phyloP scores from a whole-genome alignment of 2,113 vertebrate species.

The Serilophus lunatus region DNA sequence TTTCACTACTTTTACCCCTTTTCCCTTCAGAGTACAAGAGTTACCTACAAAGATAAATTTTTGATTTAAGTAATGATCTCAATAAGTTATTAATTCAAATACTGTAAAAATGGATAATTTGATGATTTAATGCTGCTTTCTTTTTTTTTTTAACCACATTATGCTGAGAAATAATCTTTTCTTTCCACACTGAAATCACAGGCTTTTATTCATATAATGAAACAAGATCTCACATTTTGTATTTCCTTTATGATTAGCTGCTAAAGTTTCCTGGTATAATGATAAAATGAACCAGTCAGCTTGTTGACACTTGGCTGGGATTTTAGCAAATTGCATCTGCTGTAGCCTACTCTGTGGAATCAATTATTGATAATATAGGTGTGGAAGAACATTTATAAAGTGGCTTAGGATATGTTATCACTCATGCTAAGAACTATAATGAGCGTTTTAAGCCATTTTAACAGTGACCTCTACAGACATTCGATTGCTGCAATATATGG shows the following conservation, averaged over 20 bases:
- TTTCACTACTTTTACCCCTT: not conserved
- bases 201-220: conserved; percentile 18
- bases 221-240: conserved; percentile 13
- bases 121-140: not conserved
- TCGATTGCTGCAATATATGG: not conserved
- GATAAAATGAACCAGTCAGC: conserved; percentile 31
- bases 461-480: conserved; percentile 14
- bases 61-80: not conserved
- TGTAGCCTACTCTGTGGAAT: conserved; percentile 12
- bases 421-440: conserved; percentile 9
- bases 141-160: not conserved
- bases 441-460: conserved; percentile 36
- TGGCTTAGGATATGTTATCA: not conserved
- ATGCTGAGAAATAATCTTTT: not conserved
- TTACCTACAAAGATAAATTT: not conserved
- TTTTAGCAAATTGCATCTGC: conserved; percentile 47
- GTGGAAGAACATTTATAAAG: conserved; percentile 26
- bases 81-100: not conserved
- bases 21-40: not conserved
- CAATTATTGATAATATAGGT: conserved; percentile 57
- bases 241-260: conserved; percentile 13
- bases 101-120: not conserved
- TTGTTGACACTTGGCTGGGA: conserved; percentile 52
- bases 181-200: conserved; percentile 4
- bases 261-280: not conserved